These are phyloP conservation scores for Paracyprichromis sp. DNA, from an alignment of 2,113 vertebrate species.

Conservation along the genomic window DNA sequence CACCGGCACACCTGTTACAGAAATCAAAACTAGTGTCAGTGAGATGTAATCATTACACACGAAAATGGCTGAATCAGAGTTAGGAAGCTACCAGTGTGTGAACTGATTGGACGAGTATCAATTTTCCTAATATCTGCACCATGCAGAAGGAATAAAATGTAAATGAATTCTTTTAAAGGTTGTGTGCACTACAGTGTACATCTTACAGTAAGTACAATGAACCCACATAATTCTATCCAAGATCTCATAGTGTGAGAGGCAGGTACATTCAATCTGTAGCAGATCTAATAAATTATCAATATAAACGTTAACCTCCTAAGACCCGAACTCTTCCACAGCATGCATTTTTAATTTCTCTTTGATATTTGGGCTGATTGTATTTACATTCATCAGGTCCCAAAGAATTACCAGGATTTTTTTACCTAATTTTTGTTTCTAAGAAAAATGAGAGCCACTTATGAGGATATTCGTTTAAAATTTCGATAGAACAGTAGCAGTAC, in stretches of 20 bases:
- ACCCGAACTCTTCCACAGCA: background rate
- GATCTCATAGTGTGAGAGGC: background rate
- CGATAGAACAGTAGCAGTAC: fast-evolving
- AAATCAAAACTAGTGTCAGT: background rate
- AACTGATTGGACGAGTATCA: background rate
- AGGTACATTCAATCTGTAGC: background rate
- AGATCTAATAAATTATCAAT: background rate
- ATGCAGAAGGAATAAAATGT: background rate
- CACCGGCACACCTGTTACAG: constrained; percentile 79
- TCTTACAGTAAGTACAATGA: background rate
- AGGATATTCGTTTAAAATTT: background rate
- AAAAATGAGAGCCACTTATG: background rate
- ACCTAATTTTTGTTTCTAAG: background rate
- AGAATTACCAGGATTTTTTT: background rate
- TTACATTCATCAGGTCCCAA: background rate
- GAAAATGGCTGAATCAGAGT: background rate
- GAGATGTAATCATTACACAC: background rate
- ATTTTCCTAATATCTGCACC: background rate
- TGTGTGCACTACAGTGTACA: background rate
- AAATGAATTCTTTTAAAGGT: background rate
- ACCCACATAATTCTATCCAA: background rate
- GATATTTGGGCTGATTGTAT: background rate
- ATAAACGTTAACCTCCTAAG: background rate
- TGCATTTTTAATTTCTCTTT: background rate
- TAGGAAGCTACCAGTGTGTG: background rate